Conservation (phyloP, 2,797 vertebrate genomes). For the Alexandromys oeconomus region DNA sequence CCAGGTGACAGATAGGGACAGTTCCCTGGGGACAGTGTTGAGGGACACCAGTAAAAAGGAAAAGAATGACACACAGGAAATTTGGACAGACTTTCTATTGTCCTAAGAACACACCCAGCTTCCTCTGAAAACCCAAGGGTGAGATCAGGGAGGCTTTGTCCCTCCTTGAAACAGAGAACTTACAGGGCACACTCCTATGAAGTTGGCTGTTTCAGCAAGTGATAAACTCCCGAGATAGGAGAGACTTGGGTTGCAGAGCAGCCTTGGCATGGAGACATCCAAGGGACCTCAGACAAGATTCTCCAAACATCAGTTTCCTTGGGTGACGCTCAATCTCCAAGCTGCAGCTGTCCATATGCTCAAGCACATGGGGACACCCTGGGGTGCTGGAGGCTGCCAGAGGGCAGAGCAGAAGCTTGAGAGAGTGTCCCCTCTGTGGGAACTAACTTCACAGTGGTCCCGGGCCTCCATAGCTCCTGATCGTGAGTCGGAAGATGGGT, state of each 20-base stretch:
- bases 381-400: no score
- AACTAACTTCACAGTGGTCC: neutral
- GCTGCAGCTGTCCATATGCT: neutral
- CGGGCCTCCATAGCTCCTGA: no score
- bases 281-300: neutral
- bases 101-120: neutral
- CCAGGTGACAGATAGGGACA: neutral
- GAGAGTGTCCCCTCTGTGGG: accelerated
- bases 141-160: neutral
- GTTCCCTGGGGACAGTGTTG: neutral
- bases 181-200: neutral
- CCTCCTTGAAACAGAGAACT: neutral
- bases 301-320: neutral
- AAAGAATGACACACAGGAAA: no score
- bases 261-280: neutral
- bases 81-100: neutral
- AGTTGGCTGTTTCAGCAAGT: neutral
- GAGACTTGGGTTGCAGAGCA: neutral
- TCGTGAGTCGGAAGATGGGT: accelerated
- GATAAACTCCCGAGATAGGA: no score
- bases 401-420: no score
- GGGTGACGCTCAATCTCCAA: neutral
- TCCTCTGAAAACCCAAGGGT: neutral
- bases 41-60: neutral
- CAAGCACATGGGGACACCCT: neutral